Evolutionary conservation across 1,140 invertebrate genomes (phyloP).

Genomic region (Ceratina australensis): DNA sequence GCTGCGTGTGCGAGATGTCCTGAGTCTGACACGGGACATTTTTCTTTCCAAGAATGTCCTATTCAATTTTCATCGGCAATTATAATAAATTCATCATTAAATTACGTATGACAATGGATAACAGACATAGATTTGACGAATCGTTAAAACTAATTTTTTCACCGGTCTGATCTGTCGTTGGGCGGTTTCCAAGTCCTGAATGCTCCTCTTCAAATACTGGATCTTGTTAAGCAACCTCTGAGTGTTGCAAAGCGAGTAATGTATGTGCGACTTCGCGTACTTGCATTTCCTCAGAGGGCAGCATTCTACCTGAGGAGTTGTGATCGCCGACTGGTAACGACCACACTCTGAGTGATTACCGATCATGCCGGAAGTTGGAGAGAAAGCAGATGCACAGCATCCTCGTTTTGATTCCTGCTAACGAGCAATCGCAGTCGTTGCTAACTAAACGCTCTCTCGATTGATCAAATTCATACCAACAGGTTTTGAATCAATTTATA

Average conservation of each 20-base stretch:
- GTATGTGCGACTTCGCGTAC: slow-evolving; percentile 21
- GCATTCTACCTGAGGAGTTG: not conserved
- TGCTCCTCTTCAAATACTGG: slow-evolving; percentile 48
- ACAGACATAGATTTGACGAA: not conserved
- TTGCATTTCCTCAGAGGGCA: slow-evolving; percentile 42
- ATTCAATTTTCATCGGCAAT: not conserved
- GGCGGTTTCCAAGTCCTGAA: slow-evolving; percentile 35
- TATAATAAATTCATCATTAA: not conserved
- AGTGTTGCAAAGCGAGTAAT: slow-evolving; percentile 19
- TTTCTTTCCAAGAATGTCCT: not conserved
- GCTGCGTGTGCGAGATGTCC: slow-evolving; percentile 17
- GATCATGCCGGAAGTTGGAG: not conserved
- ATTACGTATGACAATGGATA: too few relatives aligned
- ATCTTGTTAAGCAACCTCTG: slow-evolving; percentile 50
- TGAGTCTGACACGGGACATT: not conserved
- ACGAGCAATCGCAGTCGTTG: not conserved
- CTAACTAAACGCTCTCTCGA: not conserved
- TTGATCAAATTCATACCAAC: not conserved
- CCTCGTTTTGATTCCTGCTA: slow-evolving; percentile 43
- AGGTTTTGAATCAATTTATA: not conserved
- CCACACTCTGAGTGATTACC: slow-evolving; percentile 1
- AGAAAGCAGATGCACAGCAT: slow-evolving; percentile 27
- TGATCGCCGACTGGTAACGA: slow-evolving; percentile 24
- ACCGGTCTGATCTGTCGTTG: slow-evolving; percentile 5
- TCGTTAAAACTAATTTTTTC: not conserved